These are phyloP conservation scores for Metallyticus violacea DNA, from an alignment of 2,888 invertebrate genomes.

Conservation along the genomic window DNA sequence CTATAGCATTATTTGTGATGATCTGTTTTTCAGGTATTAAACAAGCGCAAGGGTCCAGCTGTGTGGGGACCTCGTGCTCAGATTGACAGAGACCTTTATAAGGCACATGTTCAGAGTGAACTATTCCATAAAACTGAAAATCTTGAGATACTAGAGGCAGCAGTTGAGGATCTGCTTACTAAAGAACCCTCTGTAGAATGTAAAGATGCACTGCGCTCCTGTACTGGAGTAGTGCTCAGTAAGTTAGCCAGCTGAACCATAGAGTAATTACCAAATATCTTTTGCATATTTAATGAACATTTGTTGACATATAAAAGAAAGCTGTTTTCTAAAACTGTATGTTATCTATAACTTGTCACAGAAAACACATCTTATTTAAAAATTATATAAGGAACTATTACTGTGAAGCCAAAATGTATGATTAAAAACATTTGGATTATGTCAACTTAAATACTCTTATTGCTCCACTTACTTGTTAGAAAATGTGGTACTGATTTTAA, in stretches of 20 bases:
- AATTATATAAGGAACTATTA: no score
- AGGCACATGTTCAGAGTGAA: slow-evolving; percentile 68
- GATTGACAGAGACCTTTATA: slow-evolving; percentile 80
- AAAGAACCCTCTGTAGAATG: slow-evolving; percentile 39
- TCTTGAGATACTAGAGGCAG: slow-evolving; percentile 64
- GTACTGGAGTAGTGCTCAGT: slow-evolving; percentile 55
- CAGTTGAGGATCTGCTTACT: slow-evolving; percentile 77
- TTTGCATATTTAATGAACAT: neutral
- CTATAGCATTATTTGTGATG: no score
- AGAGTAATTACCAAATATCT: slow-evolving; percentile 35
- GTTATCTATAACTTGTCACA: no score
- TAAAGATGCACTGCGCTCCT: slow-evolving; percentile 40
- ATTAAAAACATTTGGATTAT: no score
- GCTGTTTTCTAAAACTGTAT: no score
- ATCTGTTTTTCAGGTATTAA: slow-evolving; percentile 57
- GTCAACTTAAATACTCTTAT: no score
- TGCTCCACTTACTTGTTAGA: no score
- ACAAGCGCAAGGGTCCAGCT: slow-evolving; percentile 78
- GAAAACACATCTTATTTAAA: no score
- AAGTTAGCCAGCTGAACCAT: no score
- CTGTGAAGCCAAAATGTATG: no score
- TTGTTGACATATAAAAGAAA: neutral
- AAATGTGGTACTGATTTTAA: no score
- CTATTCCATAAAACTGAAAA: slow-evolving; percentile 60
- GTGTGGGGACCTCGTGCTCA: slow-evolving; percentile 88